phyloP scores from a whole-genome alignment of 2,888 invertebrate species.

The Anagyrus pseudococci region DNA sequence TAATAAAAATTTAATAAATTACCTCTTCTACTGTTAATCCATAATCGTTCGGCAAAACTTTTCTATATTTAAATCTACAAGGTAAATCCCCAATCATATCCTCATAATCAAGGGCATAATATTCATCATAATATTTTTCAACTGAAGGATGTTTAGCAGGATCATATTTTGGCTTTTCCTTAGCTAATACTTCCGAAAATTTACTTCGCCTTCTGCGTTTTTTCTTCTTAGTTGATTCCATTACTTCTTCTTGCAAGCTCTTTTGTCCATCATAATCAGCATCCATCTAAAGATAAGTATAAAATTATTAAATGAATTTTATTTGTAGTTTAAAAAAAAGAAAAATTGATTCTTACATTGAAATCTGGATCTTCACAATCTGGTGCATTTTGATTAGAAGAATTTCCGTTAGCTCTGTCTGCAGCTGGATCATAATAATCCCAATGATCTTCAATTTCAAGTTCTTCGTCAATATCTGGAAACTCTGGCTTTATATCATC shows the following conservation, averaged over 20 bases:
- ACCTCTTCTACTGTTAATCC: conserved; percentile 93
- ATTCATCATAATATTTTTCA: conserved; percentile 90
- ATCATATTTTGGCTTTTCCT: conserved; percentile 85
- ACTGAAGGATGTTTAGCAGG: conserved; percentile 77
- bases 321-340: conserved; percentile 3
- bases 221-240: conserved; percentile 69
- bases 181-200: conserved; percentile 75
- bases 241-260: conserved; percentile 64
- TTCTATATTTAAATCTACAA: conserved; percentile 91
- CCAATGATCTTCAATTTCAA: conserved; percentile 73
- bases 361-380: conserved; percentile 85
- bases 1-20: conserved; percentile 41
- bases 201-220: conserved; percentile 74
- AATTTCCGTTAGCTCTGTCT: conserved; percentile 51
- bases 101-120: conserved; percentile 94
- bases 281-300: conserved; percentile 74
- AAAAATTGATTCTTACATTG: conserved; percentile 65
- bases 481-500: conserved; percentile 84
- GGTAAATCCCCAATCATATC: conserved; percentile 92
- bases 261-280: conserved; percentile 77
- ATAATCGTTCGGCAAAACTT: conserved; percentile 88
- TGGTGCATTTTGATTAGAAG: conserved; percentile 57
- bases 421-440: conserved; percentile 67
- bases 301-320: not conserved
- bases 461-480: conserved; percentile 78